Conservation (phyloP, 2,113 vertebrate genomes). For the Elaphurus davidianus region DNA sequence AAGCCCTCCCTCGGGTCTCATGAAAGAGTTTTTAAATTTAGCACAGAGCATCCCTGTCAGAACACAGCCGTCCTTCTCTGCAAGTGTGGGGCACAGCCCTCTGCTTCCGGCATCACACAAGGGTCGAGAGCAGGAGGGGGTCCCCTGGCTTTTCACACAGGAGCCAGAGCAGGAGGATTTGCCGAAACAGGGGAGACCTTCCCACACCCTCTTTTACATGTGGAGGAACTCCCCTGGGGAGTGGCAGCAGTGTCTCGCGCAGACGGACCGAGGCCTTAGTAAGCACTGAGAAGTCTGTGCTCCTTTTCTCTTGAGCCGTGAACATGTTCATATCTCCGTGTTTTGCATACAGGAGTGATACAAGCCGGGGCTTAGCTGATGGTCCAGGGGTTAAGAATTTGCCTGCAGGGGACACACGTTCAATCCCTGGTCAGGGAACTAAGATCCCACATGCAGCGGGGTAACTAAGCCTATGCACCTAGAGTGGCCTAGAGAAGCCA, state of each 20-base stretch:
- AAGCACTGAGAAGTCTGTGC: not conserved
- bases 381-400: not conserved
- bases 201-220: fast-evolving
- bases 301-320: not conserved
- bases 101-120: not conserved
- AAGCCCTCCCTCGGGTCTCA: not conserved
- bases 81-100: not conserved
- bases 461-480: not conserved
- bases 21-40: not conserved
- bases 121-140: fast-evolving
- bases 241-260: no score
- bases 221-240: not conserved
- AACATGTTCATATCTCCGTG: not conserved
- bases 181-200: not conserved
- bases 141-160: not conserved
- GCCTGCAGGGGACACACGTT: not conserved
- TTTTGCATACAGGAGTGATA: not conserved
- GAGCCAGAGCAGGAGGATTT: not conserved
- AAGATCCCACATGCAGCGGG: not conserved
- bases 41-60: not conserved
- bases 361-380: not conserved
- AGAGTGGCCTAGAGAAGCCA: not conserved
- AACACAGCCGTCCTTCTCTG: not conserved
- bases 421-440: not conserved
- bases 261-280: not conserved